Percentiles rank a stretch among this genome's conserved stretches.
Conservation (phyloP, 2,888 invertebrate genomes). For the Sminthurides aquaticus region DNA sequence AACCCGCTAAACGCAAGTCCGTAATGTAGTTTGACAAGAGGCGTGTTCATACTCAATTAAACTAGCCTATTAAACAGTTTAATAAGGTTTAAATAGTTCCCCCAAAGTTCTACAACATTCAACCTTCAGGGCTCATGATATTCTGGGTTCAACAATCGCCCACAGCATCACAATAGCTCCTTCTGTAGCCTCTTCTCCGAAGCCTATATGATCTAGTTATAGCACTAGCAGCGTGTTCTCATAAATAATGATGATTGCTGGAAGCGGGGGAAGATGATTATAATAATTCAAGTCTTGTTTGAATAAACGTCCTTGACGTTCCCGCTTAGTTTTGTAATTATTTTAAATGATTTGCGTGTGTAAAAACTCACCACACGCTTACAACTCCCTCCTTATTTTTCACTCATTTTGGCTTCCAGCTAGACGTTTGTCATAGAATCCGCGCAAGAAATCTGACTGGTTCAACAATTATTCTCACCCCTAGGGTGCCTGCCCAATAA, state of each 20-base stretch:
- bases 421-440: background rate
- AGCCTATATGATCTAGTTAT: background rate
- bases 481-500: slow-evolving; percentile 5
- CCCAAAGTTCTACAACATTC: too few species aligned
- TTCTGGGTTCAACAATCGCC: too few species aligned
- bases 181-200: too few species aligned
- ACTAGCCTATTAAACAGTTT: too few species aligned
- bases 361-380: too few species aligned
- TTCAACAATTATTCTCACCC: slow-evolving; percentile 6
- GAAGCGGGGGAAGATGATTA: background rate
- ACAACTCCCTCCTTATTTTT: too few species aligned
- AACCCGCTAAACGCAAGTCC: too few species aligned
- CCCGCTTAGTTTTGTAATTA: background rate
- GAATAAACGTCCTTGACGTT: background rate
- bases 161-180: too few species aligned
- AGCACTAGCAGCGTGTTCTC: background rate
- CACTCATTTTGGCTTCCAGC: background rate
- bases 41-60: too few species aligned
- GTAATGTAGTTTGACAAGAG: too few species aligned
- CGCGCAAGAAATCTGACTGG: background rate
- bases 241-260: background rate
- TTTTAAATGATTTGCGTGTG: background rate
- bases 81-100: too few species aligned
- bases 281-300: background rate
- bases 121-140: too few species aligned